Evolutionary conservation across 2,113 vertebrate species (phyloP), one percentile per base, ranked within the genome.

Genomic region (Syrmaticus mikado): DNA sequence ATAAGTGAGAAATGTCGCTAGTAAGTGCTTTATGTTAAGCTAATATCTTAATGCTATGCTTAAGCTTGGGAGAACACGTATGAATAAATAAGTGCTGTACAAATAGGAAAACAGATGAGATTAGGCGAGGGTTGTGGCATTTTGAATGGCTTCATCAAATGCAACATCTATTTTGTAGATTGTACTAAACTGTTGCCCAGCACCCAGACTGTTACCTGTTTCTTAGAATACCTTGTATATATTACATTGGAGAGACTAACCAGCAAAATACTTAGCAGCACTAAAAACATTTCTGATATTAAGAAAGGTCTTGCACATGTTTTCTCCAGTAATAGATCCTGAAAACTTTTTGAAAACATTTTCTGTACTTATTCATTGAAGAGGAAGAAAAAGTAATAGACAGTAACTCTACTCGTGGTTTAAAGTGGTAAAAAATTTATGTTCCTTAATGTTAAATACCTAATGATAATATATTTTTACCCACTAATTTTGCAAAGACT

Each of bases 231-330:
- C 43, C 20, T 80, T 75, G 38, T 64, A 52, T 78, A 3, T 55
- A 21, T 68, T 74, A 13, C 20, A n/a, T 1, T 27, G 8, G 66
- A 8, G 5, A 78, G 3, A 46, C 76, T 40, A 36, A 52, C 25
- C 28, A 65, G 0, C 14, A 40, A 86, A 75, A 61, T 52, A 48
- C 17, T 91, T 13, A 60, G 7, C 21, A 62, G 38, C 34, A 24
- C 18, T 68, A 48, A 61, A 83, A 71, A 88, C 38, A 18, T 57
- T 20, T 53, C n/a, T 64, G 36, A 32, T 66, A 20, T 0, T 41
- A 38, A 55, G 34, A 81, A 80, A 71, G 55, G 22, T 1, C 92
- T 86, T 0, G 0, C 28, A 9, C 5, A 0, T 61, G 3, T 70
- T 13, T 88, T 64, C 81, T 46, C 41, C 21, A 84, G 8, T 50